These are phyloP conservation scores for Nomada ruficornis DNA, from an alignment of 2,888 invertebrate genomes.

Conservation along the genomic window DNA sequence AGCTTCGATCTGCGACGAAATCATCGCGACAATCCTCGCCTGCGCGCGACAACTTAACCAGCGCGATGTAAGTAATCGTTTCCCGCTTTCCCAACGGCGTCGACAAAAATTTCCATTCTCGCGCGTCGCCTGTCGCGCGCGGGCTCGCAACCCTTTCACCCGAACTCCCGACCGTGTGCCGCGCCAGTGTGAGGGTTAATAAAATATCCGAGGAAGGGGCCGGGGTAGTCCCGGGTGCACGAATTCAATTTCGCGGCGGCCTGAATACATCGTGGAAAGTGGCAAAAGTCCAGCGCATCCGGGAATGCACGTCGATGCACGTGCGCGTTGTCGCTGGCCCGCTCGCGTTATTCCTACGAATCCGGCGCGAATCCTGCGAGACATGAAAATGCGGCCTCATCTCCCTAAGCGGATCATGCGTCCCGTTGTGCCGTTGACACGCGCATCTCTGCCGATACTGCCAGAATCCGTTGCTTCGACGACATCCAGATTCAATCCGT, in stretches of 20 bases:
- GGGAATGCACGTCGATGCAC: slow-evolving; percentile 14
- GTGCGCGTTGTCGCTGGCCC: neutral
- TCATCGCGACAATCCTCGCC: no score
- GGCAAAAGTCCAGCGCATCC: slow-evolving; percentile 51
- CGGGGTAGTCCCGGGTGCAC: slow-evolving; percentile 18
- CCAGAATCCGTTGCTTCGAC: neutral
- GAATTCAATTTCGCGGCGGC: slow-evolving; percentile 54
- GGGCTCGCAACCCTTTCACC: neutral
- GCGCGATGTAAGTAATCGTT: neutral
- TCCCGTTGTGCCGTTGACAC: slow-evolving; percentile 31
- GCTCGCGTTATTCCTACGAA: slow-evolving; percentile 47
- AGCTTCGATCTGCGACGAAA: no score
- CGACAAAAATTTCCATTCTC: neutral
- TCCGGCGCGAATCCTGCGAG: slow-evolving; percentile 39
- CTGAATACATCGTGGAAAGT: slow-evolving; percentile 44
- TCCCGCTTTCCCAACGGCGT: neutral
- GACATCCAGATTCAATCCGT: slow-evolving; percentile 29
- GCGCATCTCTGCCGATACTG: slow-evolving; percentile 13
- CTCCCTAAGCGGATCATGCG: slow-evolving; percentile 67
- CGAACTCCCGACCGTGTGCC: neutral
- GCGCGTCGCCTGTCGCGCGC: neutral
- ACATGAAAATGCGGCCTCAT: slow-evolving; percentile 63
- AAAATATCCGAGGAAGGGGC: slow-evolving; percentile 32
- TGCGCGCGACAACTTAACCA: neutral
- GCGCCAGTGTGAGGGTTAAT: slow-evolving; percentile 11